Evolutionary conservation across 2,113 vertebrate species (phyloP).

Genomic region (Solea solea): DNA sequence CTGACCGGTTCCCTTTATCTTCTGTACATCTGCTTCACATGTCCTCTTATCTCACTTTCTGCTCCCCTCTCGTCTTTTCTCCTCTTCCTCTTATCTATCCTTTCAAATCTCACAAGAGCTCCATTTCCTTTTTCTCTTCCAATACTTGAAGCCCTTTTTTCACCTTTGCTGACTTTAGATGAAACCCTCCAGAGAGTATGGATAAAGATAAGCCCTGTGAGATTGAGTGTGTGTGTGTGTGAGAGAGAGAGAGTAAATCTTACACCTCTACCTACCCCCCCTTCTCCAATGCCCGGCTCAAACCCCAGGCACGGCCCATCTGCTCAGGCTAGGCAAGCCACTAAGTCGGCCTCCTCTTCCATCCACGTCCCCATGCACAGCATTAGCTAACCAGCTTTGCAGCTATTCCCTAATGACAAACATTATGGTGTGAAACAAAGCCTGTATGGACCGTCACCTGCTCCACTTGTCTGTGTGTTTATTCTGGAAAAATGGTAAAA

Average conservation of each 20-base stretch:
- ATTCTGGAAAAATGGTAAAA: neutral
- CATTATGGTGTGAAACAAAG: slow-evolving; percentile 50
- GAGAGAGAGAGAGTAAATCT: slow-evolving; percentile 59
- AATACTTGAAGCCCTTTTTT: slow-evolving; percentile 21
- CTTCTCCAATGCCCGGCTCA: slow-evolving; percentile 47
- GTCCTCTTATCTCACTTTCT: slow-evolving; percentile 7
- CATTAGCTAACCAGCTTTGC: slow-evolving; percentile 61
- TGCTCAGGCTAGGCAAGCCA: slow-evolving; percentile 62
- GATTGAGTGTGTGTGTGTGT: slow-evolving; percentile 50
- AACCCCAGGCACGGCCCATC: slow-evolving; percentile 46
- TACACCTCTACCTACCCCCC: neutral
- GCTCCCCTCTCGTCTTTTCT: neutral
- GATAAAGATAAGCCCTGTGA: slow-evolving; percentile 68
- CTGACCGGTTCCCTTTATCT: slow-evolving; percentile 20
- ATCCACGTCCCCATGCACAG: slow-evolving; percentile 36
- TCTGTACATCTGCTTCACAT: neutral
- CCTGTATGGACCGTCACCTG: neutral
- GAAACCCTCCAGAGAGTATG: slow-evolving; percentile 42
- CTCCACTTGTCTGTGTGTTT: slow-evolving; percentile 20
- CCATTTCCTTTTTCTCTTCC: slow-evolving; percentile 23
- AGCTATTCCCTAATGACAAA: slow-evolving; percentile 58
- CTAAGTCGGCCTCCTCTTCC: slow-evolving; percentile 60
- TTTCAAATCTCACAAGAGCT: slow-evolving; percentile 25
- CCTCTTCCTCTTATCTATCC: neutral
- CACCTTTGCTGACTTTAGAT: slow-evolving; percentile 43